Evolutionary conservation across 2,888 invertebrate genomes (phyloP).

Genomic region (Anorthoa munda): DNA sequence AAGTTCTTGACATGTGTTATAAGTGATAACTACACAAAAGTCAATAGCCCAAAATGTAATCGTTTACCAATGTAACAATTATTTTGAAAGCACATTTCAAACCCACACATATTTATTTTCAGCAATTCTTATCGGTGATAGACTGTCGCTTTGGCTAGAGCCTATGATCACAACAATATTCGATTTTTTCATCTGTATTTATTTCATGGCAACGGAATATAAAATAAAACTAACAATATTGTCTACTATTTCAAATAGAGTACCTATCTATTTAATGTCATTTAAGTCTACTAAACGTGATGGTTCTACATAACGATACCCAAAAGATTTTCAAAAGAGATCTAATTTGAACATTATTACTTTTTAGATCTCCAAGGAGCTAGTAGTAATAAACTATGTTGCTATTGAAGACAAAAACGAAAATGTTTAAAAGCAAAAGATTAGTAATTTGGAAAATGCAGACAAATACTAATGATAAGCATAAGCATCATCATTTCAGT

Average conservation of each 20-base stretch:
- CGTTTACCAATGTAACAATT: no score
- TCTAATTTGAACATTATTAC: conserved; percentile 12
- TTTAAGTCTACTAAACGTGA: conserved; percentile 1
- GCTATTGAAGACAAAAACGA: neutral
- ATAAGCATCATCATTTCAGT: no score
- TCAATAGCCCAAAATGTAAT: no score
- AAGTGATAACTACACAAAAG: no score
- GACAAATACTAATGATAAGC: neutral
- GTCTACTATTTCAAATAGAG: conserved; percentile 2
- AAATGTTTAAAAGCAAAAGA: neutral
- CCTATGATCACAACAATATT: neutral
- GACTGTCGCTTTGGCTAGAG: no score
- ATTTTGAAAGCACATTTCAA: no score
- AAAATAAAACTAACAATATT: neutral
- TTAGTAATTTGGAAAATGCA: neutral
- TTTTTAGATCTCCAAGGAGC: conserved; percentile 15
- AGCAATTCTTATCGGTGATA: no score
- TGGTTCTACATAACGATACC: neutral
- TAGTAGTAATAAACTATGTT: neutral
- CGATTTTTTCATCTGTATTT: neutral
- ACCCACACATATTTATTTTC: no score
- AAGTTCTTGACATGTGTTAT: no score
- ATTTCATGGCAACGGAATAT: neutral
- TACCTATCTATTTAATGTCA: neutral
- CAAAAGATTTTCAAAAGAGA: conserved; percentile 7